These are phyloP conservation scores for Phenacoccus solenopsis DNA, from an alignment of 1,140 invertebrate species.

Conservation along the genomic window DNA sequence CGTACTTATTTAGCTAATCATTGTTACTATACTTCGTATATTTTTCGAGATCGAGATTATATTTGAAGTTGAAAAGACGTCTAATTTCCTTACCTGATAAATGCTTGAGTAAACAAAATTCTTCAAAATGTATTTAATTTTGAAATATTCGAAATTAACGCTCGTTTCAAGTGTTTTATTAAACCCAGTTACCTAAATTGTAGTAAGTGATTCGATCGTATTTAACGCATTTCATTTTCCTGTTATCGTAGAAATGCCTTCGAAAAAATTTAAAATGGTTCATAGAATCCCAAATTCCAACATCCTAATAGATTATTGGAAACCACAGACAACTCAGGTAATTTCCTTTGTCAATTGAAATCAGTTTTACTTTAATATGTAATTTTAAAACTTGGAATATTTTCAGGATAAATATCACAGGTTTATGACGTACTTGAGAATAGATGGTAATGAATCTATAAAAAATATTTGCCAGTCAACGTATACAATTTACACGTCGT, in stretches of 20 bases:
- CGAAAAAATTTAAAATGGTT: not conserved
- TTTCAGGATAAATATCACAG: not conserved
- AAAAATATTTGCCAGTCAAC: not conserved
- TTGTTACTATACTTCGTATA: no score
- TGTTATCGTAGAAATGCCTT: not conserved
- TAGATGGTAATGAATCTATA: not conserved
- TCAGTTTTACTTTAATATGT: not conserved
- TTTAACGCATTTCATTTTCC: not conserved
- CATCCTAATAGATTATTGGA: not conserved
- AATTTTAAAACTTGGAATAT: not conserved
- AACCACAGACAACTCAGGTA: not conserved
- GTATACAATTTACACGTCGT: not conserved
- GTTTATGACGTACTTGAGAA: not conserved
- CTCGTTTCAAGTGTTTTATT: not conserved
- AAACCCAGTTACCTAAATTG: not conserved
- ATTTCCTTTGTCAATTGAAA: not conserved
- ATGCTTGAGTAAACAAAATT: no score
- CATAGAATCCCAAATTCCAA: conserved; percentile 5
- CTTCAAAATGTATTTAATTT: no score
- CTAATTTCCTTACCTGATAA: no score
- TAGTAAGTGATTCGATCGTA: not conserved
- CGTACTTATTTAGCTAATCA: no score
- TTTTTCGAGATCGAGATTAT: no score
- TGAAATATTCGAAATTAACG: no score
- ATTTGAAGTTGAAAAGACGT: no score